Percentiles rank a stretch among this genome's conserved stretches.
Conservation (phyloP, 2,113 vertebrate genomes). For the Osmerus mordax region DNA sequence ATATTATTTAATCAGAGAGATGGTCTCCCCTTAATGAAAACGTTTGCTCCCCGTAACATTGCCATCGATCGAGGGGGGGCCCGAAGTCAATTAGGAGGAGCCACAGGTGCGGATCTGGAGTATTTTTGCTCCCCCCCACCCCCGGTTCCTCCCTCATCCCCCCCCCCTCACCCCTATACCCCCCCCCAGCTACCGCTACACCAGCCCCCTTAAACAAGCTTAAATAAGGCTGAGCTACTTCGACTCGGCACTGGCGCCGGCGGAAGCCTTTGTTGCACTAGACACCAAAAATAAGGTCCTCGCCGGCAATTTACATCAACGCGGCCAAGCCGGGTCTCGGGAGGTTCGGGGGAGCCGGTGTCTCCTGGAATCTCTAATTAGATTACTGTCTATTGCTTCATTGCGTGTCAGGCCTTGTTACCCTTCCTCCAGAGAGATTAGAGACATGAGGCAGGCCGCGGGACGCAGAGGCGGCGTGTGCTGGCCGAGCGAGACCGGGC, state of each 20-base stretch:
- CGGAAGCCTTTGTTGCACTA: constrained; percentile 56
- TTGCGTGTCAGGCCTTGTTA: constrained; percentile 75
- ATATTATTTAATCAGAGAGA: constrained; percentile 76
- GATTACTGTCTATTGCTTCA: constrained; percentile 75
- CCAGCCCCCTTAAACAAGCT: constrained; percentile 40
- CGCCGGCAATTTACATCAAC: constrained; percentile 68
- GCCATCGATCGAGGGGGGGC: constrained; percentile 65
- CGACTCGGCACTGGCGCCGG: too few relatives aligned
- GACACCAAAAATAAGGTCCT: constrained; percentile 70
- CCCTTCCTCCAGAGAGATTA: constrained; percentile 69
- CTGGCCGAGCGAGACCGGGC: neutral
- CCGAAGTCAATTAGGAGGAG: constrained; percentile 67
- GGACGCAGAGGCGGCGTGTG: constrained; percentile 8
- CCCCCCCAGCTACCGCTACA: neutral
- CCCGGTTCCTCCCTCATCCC: neutral
- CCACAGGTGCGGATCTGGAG: constrained; percentile 36
- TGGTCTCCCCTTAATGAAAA: constrained; percentile 72
- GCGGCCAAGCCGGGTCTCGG: constrained; percentile 59
- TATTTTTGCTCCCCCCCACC: constrained; percentile 39
- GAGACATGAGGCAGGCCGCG: constrained; percentile 63
- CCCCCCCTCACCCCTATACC: neutral
- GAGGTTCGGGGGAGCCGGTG: constrained; percentile 59
- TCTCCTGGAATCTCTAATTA: constrained; percentile 78
- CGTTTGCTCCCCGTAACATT: constrained; percentile 65
- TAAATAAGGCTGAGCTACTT: constrained; percentile 37